Conservation (phyloP, 2,113 vertebrate species). For the Apus apus region DNA sequence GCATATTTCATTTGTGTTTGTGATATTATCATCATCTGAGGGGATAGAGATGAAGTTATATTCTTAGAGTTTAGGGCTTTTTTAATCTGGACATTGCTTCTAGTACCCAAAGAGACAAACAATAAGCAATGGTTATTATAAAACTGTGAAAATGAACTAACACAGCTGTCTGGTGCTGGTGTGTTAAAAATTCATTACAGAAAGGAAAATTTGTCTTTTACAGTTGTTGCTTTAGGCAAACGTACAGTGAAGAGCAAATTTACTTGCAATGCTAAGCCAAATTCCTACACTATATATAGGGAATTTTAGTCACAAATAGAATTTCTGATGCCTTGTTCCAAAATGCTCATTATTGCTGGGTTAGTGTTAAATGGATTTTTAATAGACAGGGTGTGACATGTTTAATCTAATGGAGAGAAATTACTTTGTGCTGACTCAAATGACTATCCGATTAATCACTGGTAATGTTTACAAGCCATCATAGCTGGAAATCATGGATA, state of each 20-base stretch:
- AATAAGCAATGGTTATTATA: background rate
- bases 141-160: background rate
- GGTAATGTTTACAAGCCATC: constrained; percentile 42
- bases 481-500: constrained; percentile 30
- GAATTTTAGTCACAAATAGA: background rate
- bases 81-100: background rate
- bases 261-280: background rate
- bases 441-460: constrained; percentile 21
- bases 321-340: background rate
- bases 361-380: constrained; percentile 40
- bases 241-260: background rate
- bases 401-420: constrained; percentile 48
- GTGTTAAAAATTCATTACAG: background rate
- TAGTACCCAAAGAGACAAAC: background rate
- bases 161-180: background rate
- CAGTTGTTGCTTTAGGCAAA: background rate
- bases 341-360: constrained; percentile 22
- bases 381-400: constrained; percentile 31
- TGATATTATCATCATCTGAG: background rate
- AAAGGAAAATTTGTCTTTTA: background rate
- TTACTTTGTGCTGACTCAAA: constrained; percentile 34
- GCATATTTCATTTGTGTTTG: background rate
- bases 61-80: background rate
- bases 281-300: background rate
- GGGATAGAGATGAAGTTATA: background rate